Evolutionary conservation across 2,113 vertebrate genomes (phyloP), one percentile per base, ranked within the genome.

Genomic region (Setophaga coronata): DNA sequence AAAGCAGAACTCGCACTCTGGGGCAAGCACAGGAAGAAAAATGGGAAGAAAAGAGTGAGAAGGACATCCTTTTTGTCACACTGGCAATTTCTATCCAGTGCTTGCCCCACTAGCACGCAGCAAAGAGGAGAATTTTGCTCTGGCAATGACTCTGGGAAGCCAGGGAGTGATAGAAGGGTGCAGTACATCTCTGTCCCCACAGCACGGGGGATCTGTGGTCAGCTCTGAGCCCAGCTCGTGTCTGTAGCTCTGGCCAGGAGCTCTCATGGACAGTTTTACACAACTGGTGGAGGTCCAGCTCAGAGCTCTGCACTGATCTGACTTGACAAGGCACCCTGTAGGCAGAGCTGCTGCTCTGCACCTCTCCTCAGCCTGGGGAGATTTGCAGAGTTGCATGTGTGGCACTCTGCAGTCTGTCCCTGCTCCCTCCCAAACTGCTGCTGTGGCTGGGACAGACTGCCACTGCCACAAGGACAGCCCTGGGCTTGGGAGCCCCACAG

Each of bases 161-260:
- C 18, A 7, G 25, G 31, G 34, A 56, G 31, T 0, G 0, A 13
- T 62, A 34, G 50, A 43, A 43, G 24, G 54, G 31, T 53, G 54
- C 31, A 6, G 7, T 14, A 0, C 23, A 5, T 20, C 36, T 42
- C 31, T 51, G 33, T 2, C 1, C 1, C 9, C 18, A 0, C 10
- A 5, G 20, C 8, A 20, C 9, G 14, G 45, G 33, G 16, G 34
- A 65, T 11, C 18, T 3, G 18, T 38, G 38, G 7, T n/a, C 19
- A n/a, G 14, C 48, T 53, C 38, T 25, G 42, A 40, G 17, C 16
- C 31, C 45, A 40, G 26, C 14, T 2, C 23, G 10, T 8, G 25
- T 1, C 57, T 50, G 20, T 1, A 24, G 42, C 57, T 1, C 11
- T 72, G 66, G 8, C 47, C n/a, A 31, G 26, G 15, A 71, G 23